Base-by-base conservation (phyloP, 2,797 vertebrate genomes). In the Oophaga sylvatica region DNA sequence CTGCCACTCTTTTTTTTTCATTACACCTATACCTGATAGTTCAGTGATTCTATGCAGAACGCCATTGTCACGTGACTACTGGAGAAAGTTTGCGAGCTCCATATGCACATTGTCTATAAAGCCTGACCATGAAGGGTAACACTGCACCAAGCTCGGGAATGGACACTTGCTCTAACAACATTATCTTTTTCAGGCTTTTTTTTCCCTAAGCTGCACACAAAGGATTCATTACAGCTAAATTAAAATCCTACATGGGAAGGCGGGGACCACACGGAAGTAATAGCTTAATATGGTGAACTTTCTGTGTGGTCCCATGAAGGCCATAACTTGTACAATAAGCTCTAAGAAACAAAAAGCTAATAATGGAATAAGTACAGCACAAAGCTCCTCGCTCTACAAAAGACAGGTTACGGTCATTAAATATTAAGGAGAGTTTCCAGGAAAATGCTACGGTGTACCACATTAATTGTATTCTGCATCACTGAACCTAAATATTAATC, bases 201-300 rank as follows among this genome's bases (percentile, higher is more conserved):
- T 22, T 45, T 29, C 41, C 29, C 60, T 35, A 45, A 86, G 48
- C 17, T 41, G 79, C 85, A 85, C 78, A 67, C 83, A 76, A 87
- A 71, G 79, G 29, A 85, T 77, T 41, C 22, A 88, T 88, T 88
- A 85, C 79, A 85, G 79, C 22, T 59, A 59, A 85, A 88, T 83
- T 84, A 83, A 83, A 59, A 68, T 85, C 20, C 87, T 81, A 10
- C 78, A 77, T 77, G 70, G 71, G 53, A 67, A 85, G 68, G 57
- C 48, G 20, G 60, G 87, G 78, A 88, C 83, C 87, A 89, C 87
- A 85, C 87, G 85, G 79, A 71, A 48, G 62, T 70, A 29, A 88
- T 88, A 85, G 78, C 81, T 81, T 81, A 76, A 57, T 57, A 80
- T 57, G 26, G 57, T 62, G 35, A 81, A 56, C 26, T 41, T 75